These are phyloP conservation scores for Artemisiospiza belli DNA, from an alignment of 2,113 vertebrate species.

Conservation along the genomic window DNA sequence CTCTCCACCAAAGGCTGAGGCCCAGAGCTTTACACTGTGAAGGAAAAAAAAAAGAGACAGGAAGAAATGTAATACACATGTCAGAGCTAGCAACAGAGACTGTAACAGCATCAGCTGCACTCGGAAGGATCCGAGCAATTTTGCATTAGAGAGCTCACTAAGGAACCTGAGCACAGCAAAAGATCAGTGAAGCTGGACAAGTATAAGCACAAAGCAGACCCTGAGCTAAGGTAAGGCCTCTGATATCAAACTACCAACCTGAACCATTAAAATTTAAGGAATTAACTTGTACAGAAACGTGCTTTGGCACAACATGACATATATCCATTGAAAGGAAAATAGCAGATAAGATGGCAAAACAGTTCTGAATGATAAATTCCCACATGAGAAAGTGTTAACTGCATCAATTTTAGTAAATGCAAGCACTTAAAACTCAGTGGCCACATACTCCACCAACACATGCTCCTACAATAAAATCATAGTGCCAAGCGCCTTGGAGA, in stretches of 20 bases:
- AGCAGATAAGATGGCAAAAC: background rate
- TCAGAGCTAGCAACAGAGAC: constrained; percentile 55
- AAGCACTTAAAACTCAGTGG: background rate
- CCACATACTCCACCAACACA: background rate
- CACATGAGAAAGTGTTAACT: background rate
- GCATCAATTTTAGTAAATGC: background rate
- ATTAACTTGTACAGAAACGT: background rate
- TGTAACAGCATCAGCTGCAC: constrained; percentile 31
- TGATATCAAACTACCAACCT: background rate
- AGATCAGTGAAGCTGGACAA: background rate
- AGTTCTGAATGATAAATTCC: background rate
- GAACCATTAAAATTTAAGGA: background rate
- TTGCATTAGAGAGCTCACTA: constrained; percentile 32
- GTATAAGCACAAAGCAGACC: background rate
- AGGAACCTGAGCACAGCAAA: constrained; percentile 36
- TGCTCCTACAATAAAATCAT: background rate
- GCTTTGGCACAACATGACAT: background rate
- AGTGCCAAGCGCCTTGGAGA: background rate
- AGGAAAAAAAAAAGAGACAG: background rate
- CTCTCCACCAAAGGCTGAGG: constrained; percentile 98
- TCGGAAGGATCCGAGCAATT: background rate
- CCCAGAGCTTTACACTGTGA: constrained; percentile 96
- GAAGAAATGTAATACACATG: constrained; percentile 64
- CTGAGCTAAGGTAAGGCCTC: constrained; percentile 34
- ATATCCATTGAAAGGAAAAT: background rate